Conservation (phyloP, 23 tunicate species). For the Trididemnum clinides region DNA sequence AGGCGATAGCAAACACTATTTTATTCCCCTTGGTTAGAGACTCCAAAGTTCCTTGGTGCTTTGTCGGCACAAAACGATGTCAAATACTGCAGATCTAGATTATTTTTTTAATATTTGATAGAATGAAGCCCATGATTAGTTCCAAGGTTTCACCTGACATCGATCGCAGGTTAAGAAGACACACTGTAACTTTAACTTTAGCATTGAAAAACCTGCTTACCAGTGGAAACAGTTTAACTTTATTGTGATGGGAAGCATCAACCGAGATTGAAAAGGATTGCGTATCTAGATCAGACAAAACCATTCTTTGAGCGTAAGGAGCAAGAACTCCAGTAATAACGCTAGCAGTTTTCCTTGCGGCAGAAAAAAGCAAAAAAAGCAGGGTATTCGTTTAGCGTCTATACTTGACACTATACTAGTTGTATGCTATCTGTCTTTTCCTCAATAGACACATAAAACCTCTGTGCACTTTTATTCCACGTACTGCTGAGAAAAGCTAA, state of each 20-base stretch:
- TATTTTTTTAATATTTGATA: neutral
- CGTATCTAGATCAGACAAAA: too few species aligned
- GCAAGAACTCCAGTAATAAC: too few species aligned
- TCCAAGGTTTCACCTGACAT: slow-evolving; percentile 65
- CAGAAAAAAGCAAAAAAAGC: too few species aligned
- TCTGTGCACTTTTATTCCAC: too few species aligned
- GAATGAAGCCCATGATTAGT: slow-evolving; percentile 25
- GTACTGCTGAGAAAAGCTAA: too few species aligned
- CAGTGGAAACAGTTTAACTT: slow-evolving; percentile 35
- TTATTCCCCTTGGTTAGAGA: slow-evolving; percentile 43
- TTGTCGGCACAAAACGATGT: slow-evolving; percentile 48
- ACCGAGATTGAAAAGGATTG: slow-evolving; percentile 35
- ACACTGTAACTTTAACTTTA: slow-evolving; percentile 46
- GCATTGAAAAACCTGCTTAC: slow-evolving; percentile 57
- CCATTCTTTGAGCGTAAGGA: too few species aligned
- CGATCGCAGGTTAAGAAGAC: slow-evolving; percentile 64
- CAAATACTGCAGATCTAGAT: slow-evolving; percentile 24
- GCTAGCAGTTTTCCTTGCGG: too few species aligned
- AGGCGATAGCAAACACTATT: too few species aligned
- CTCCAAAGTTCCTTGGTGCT: slow-evolving; percentile 63
- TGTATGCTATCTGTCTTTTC: too few species aligned
- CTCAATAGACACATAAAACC: too few species aligned
- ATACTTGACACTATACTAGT: too few species aligned
- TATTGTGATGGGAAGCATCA: slow-evolving; percentile 37
- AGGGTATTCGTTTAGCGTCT: too few species aligned